These are phyloP conservation scores for Mustela lutreola DNA, from an alignment of 2,113 vertebrate genomes.

Conservation along the genomic window DNA sequence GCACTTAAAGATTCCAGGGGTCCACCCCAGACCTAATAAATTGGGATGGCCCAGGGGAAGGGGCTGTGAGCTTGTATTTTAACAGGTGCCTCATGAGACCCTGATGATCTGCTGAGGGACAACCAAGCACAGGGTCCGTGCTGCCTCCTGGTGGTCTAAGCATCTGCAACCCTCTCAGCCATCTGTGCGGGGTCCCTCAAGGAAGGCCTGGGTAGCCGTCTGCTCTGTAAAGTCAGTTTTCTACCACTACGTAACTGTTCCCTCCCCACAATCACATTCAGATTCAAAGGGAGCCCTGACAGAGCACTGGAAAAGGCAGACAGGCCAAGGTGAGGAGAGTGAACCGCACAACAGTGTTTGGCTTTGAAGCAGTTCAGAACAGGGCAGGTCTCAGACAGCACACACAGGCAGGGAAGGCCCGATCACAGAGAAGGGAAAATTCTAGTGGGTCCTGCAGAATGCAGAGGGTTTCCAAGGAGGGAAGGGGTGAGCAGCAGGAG, in stretches of 20 bases:
- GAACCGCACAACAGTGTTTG: background rate
- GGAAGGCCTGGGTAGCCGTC: background rate
- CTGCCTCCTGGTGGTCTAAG: background rate
- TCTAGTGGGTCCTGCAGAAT: background rate
- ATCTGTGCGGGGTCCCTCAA: background rate
- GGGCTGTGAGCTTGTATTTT: background rate
- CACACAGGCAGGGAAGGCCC: background rate
- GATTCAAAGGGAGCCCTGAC: background rate
- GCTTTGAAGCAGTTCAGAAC: background rate
- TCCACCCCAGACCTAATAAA: background rate
- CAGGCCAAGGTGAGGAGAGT: background rate
- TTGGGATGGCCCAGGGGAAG: background rate
- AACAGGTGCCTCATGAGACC: background rate
- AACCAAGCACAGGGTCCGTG: accelerated
- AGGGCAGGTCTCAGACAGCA: background rate
- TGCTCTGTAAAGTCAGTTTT: background rate
- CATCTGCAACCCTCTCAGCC: background rate
- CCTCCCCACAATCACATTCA: background rate
- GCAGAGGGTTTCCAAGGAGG: background rate
- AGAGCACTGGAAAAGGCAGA: background rate
- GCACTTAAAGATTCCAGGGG: background rate
- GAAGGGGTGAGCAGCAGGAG: background rate
- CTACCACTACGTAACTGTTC: background rate
- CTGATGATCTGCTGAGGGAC: background rate
- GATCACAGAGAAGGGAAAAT: background rate